A percentile compares a stretch with the other conserved stretches of the same genome.
phyloP scores from a whole-genome alignment of 2,113 vertebrate genomes.

The Platysteira castanea region DNA sequence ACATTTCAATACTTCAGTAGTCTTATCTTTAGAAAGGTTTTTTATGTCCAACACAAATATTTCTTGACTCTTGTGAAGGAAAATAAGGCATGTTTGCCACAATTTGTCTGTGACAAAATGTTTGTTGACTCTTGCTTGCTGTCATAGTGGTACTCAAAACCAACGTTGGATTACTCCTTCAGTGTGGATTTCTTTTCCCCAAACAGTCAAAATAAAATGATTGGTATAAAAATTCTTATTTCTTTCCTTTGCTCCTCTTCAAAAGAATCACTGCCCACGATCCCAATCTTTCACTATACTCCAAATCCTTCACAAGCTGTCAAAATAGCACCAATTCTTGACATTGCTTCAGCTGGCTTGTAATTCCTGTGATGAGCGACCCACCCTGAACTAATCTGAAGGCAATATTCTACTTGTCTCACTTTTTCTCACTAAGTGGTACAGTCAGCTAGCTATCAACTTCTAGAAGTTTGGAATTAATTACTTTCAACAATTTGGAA shows the following conservation, averaged over 20 bases:
- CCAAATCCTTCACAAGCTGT: neutral
- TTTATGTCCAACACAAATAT: neutral
- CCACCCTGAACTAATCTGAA: neutral
- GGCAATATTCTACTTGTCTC: neutral
- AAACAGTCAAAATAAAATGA: neutral
- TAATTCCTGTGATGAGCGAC: neutral
- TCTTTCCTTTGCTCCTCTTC: neutral
- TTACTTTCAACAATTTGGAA: neutral
- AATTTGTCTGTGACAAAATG: neutral
- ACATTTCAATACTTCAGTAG: neutral
- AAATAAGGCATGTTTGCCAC: neutral
- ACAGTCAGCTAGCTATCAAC: neutral
- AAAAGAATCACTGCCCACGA: neutral
- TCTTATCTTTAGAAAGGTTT: neutral
- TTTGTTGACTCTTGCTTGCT: neutral
- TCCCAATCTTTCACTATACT: neutral
- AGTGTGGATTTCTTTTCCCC: fast-evolving
- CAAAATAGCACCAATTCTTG: neutral
- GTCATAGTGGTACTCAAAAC: neutral
- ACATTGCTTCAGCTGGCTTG: neutral
- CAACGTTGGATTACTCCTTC: neutral
- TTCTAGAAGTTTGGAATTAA: neutral
- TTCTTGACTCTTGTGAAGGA: neutral
- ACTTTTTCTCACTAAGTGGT: neutral
- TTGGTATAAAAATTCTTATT: neutral